These are phyloP conservation scores for Lepus europaeus DNA, from an alignment of 2,113 vertebrate genomes.

Conservation along the genomic window DNA sequence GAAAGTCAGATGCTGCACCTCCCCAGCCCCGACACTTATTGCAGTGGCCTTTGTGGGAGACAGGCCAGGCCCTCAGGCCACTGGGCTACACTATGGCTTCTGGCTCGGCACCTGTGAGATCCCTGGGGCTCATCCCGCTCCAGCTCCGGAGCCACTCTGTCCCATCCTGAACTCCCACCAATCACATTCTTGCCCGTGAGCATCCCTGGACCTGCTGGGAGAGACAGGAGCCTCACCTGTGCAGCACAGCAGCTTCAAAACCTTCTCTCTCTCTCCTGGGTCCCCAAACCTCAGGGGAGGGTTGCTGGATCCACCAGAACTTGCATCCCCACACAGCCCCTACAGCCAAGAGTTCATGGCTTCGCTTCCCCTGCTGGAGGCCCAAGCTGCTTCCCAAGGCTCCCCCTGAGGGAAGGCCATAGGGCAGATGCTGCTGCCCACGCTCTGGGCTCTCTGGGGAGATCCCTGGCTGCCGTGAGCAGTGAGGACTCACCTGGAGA, in stretches of 20 bases:
- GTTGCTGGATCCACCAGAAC: background rate
- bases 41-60: background rate
- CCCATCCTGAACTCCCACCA: background rate
- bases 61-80: background rate
- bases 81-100: background rate
- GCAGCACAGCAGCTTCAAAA: background rate
- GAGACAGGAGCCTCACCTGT: background rate
- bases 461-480: background rate
- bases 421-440: background rate
- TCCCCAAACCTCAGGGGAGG: background rate
- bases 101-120: background rate
- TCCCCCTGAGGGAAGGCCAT: background rate
- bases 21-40: background rate
- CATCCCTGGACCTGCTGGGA: background rate
- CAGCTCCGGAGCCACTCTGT: background rate
- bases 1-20: background rate
- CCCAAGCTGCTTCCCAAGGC: background rate
- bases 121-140: background rate
- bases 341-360: accelerated
- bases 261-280: background rate
- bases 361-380: background rate
- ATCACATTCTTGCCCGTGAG: background rate
- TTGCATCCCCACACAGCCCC: background rate
- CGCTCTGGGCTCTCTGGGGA: background rate
- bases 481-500: conserved; percentile 64